Base-by-base conservation (phyloP, 2,888 invertebrate species). In the Gandaritis pyraliata region DNA sequence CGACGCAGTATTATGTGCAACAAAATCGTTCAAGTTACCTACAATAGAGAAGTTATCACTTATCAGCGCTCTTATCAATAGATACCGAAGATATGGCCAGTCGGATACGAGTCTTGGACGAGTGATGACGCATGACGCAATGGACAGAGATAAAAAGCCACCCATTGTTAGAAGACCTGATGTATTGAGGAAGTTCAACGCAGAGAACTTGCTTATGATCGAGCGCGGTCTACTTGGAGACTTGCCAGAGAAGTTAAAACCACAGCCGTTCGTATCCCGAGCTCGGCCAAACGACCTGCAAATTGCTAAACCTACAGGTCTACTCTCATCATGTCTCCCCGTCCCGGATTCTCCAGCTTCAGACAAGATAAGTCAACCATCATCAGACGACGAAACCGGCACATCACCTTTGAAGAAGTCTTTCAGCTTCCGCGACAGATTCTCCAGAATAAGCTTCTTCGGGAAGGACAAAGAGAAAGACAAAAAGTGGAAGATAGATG, bases 241-340 rank as follows among this genome's bases (percentile, higher is more conserved):
- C 50, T 69, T 92, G 11, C 87, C 90, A 1, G 82, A 86, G 12
- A 88, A 87, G 73, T 83, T 92, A 0, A 87, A 87, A 60, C 88
- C 90, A 23, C 82, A 74, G 33, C 76, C 81, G 13, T 70, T 83
- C 8, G 77, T 80, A 38, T 86, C 87, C 13, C 70, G 86, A 69
- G 84, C 59, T 3, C 43, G 56, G 15, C 56, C 59, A 0, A 84
- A 48, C 82, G 88, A 74, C 86, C 86, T 12, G 77, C 78, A 60
- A 82, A 84, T 93, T 64, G 84, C 93, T 59, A 93, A 91, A 86
- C 92, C 93, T 66, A 85, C 85, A 2, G 77, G 87, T 63, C 70
- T 92, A 65, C 75, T 90, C 68, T 87, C 91, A 12, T 76, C 88
- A 46, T 90, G 88, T 69, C 72, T 89, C 2, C 87, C 88, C 1